Conservation (phyloP, 1,140 invertebrate species). For the Heliconius himera region DNA sequence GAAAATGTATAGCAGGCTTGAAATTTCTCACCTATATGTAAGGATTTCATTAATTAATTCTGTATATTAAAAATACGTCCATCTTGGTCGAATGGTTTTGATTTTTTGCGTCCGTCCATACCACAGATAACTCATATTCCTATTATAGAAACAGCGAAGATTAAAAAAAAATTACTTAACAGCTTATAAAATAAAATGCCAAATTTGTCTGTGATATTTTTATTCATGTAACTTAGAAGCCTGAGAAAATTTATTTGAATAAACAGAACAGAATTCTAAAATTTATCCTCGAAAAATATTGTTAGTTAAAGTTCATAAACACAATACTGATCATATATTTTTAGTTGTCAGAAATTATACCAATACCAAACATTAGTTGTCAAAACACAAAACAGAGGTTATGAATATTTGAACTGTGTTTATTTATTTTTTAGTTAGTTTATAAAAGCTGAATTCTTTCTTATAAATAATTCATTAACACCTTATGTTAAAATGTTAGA, state of each 20-base stretch:
- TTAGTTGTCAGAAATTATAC: not conserved
- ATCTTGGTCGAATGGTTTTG: conserved; percentile 64
- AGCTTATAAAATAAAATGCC: conserved; percentile 59
- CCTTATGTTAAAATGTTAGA: conserved; percentile 58
- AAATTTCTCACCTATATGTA: conserved; percentile 55
- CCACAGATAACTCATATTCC: not conserved
- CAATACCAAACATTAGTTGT: not conserved
- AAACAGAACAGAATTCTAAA: not conserved
- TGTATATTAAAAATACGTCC: conserved; percentile 62
- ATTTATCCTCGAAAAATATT: not conserved
- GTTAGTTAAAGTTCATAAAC: not conserved
- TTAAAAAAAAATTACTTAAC: not conserved
- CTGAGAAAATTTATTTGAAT: not conserved
- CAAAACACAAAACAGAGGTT: conserved; percentile 8
- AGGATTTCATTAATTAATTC: conserved; percentile 48
- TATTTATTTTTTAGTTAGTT: not conserved
- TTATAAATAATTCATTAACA: not conserved
- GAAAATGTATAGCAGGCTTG: conserved; percentile 40
- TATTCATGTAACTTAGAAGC: not conserved
- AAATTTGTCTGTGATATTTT: not conserved
- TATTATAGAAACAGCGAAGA: not conserved
- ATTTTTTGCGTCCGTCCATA: conserved; percentile 50
- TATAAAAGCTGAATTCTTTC: too few relatives aligned
- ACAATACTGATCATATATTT: not conserved
- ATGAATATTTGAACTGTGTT: not conserved